Conservation (phyloP, 1,140 invertebrate genomes). For the Vanessa atalanta region DNA sequence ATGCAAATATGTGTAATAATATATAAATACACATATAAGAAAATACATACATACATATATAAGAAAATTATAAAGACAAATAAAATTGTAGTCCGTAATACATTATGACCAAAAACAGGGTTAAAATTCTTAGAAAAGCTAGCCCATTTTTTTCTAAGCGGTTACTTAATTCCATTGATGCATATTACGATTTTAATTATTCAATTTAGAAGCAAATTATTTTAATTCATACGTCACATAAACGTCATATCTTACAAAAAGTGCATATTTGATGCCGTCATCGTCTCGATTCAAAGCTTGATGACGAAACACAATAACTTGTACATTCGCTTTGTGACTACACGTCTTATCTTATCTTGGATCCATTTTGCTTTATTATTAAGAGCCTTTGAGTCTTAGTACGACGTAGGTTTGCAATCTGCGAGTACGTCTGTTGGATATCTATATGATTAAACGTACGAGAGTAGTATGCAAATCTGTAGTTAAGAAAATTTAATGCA, state of each 20-base stretch:
- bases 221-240: neutral
- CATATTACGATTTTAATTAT: too few relatives aligned
- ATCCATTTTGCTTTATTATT: conserved; percentile 14
- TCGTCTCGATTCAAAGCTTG: neutral
- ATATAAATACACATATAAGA: too few relatives aligned
- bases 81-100: too few relatives aligned
- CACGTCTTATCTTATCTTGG: conserved; percentile 8
- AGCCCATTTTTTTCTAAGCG: too few relatives aligned
- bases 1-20: too few relatives aligned
- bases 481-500: neutral
- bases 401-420: conserved; percentile 1
- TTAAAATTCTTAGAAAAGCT: too few relatives aligned
- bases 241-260: neutral
- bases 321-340: conserved; percentile 6
- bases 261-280: neutral
- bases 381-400: conserved; percentile 8
- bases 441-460: neutral
- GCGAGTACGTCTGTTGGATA: neutral
- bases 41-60: too few relatives aligned
- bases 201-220: too few relatives aligned
- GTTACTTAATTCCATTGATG: too few relatives aligned
- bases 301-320: neutral
- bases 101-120: too few relatives aligned
- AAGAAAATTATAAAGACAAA: too few relatives aligned
- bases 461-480: neutral